These are phyloP conservation scores for Andinoacara biseriatus DNA, from an alignment of 2,113 vertebrate species.

Conservation along the genomic window DNA sequence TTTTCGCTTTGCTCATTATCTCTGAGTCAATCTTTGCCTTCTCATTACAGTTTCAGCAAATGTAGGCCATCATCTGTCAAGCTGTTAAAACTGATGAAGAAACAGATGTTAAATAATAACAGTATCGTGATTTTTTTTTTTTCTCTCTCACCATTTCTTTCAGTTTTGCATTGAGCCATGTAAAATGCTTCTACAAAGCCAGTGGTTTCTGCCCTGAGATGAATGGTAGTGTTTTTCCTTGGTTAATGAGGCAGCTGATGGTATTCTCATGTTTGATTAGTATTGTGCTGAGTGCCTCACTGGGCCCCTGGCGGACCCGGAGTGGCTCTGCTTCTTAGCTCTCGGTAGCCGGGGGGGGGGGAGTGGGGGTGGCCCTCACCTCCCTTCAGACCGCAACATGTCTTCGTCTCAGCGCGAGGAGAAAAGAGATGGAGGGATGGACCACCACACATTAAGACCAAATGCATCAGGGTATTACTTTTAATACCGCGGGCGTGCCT, in stretches of 20 bases:
- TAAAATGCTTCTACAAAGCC: slow-evolving; percentile 54
- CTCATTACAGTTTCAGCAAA: slow-evolving; percentile 56
- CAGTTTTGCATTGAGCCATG: slow-evolving; percentile 42
- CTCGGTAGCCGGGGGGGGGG: slow-evolving; percentile 36
- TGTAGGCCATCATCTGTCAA: slow-evolving; percentile 56
- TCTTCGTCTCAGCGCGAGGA: slow-evolving; percentile 16
- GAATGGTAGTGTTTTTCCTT: slow-evolving; percentile 64
- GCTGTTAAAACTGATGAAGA: slow-evolving; percentile 62
- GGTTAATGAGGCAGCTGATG: slow-evolving; percentile 71
- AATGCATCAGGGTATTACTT: slow-evolving; percentile 78
- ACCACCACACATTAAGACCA: slow-evolving; percentile 67
- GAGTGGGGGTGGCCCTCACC: slow-evolving; percentile 12
- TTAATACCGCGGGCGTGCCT: slow-evolving; percentile 74
- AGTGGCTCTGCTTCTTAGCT: slow-evolving; percentile 7
- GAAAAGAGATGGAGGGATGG: slow-evolving; percentile 57
- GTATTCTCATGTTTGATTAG: slow-evolving; percentile 70
- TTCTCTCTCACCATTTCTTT: slow-evolving; percentile 35
- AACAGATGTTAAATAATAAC: slow-evolving; percentile 71
- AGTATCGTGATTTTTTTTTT: slow-evolving; percentile 17
- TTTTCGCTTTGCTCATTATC: slow-evolving; percentile 45
- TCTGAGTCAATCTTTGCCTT: slow-evolving; percentile 61
- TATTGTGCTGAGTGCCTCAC: slow-evolving; percentile 48
- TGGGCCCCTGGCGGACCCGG: slow-evolving; percentile 18
- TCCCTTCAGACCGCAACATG: slow-evolving; percentile 32
- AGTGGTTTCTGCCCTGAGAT: slow-evolving; percentile 55